Base-by-base conservation (phyloP, 2,888 invertebrate species). In the Noctua janthe region DNA sequence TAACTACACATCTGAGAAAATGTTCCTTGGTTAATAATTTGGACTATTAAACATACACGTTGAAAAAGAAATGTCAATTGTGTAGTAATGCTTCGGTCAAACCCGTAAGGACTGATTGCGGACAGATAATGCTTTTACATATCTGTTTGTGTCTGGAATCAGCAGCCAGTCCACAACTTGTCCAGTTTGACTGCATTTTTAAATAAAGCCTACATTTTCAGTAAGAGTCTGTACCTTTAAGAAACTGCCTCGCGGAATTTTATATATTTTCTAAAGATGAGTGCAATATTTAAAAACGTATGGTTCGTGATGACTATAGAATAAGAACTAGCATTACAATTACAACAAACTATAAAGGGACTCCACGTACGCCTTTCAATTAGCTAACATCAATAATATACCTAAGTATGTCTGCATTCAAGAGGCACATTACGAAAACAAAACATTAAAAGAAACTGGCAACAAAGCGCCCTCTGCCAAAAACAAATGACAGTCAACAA, bases 311-410 rank as follows among this genome's bases (percentile, higher is more conserved):
- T 67, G 49, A 82, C 77, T 81, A 79, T 78, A 62, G 29, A 81
- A 72, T 74, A 74, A 66, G 56, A 75, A 77, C 78, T 84, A 87
- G 79, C 76, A 83, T 83, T 70, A 84, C 74, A 74, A 80, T 83
- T 69, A 83, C 73, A 74, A 80, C 80, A 39, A 78, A 81, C 78
- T 79, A 78, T 85, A 79, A 85, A 81, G 88, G 91, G 89, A 90
- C 90, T 88, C 51, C 73, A 90, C 90, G 88, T 78, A 90, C 85
- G 83, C 80, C 86, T 88, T 71, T 79, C 73, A 71, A 88, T 90
- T 88, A 91, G 87, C 91, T 89, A 92, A 93, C 93, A 93, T 91
- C 90, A 87, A 92, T 81, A 15, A 74, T 71, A 84, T 82, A 89
- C 88, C 85, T 75, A 71, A 92, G 90, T 89, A 91, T 91, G 92